Percentiles rank a stretch among this genome's conserved stretches.
These are phyloP conservation scores for Polymixis lichenea DNA, from an alignment of 2,888 invertebrate species.

Conservation along the genomic window DNA sequence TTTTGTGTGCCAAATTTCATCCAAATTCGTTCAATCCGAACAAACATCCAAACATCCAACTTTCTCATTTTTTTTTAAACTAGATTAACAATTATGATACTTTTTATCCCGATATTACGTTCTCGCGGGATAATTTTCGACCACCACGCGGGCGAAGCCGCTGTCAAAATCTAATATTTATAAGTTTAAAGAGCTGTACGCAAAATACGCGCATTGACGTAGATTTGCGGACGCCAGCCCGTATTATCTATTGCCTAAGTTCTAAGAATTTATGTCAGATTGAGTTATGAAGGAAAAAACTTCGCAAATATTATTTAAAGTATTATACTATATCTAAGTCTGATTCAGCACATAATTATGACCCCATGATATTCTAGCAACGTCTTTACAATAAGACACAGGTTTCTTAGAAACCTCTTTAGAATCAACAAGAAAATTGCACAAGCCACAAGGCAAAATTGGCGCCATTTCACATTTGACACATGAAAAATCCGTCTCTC, in stretches of 20 bases:
- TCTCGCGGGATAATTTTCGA: too few species aligned
- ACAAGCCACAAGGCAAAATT: slow-evolving; percentile 50
- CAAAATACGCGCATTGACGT: too few species aligned
- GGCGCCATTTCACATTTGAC: slow-evolving; percentile 53
- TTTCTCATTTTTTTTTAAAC: too few species aligned
- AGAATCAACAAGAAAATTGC: slow-evolving; percentile 45
- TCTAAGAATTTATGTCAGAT: not conserved
- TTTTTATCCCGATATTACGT: too few species aligned
- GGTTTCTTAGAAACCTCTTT: slow-evolving; percentile 56
- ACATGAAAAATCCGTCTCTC: slow-evolving; percentile 38
- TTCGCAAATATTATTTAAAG: not conserved
- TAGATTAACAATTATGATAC: too few species aligned
- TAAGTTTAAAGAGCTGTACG: not conserved
- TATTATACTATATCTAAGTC: slow-evolving; percentile 30
- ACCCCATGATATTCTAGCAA: slow-evolving; percentile 55
- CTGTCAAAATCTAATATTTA: not conserved
- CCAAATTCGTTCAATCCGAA: too few species aligned
- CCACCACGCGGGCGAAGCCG: too few species aligned
- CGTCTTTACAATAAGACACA: slow-evolving; percentile 53
- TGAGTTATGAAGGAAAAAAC: not conserved
- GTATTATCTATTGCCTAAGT: too few species aligned
- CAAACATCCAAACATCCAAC: too few species aligned
- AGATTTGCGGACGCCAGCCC: too few species aligned
- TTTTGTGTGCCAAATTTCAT: too few species aligned
- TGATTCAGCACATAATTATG: slow-evolving; percentile 58